phyloP scores from a whole-genome alignment of 2,113 vertebrate species.

The Channa maculata region DNA sequence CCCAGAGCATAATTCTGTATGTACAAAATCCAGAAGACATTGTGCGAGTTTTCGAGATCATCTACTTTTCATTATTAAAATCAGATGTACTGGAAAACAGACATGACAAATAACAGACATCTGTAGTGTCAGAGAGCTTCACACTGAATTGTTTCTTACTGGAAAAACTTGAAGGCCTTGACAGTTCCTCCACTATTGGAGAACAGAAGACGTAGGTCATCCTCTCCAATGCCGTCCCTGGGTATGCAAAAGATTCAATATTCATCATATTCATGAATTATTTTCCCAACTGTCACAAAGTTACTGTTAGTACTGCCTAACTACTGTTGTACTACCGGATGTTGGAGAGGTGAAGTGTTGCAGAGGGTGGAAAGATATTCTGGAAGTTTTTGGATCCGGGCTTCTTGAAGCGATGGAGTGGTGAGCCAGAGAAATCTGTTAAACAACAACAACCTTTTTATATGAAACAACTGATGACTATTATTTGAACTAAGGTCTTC shows the following conservation, averaged over 20 bases:
- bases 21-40: background rate
- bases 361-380: conserved; percentile 98
- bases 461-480: too few species aligned
- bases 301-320: background rate
- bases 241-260: conserved; percentile 30
- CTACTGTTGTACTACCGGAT: conserved; percentile 86
- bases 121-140: background rate
- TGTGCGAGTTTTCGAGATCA: too few species aligned
- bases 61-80: too few species aligned
- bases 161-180: conserved; percentile 99
- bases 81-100: too few species aligned
- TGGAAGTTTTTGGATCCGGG: conserved; percentile 99
- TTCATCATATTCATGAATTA: background rate
- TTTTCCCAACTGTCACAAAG: background rate
- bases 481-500: too few species aligned
- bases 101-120: background rate
- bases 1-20: background rate
- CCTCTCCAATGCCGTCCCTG: conserved; percentile 94
- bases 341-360: conserved; percentile 97
- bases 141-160: conserved; percentile 86
- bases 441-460: background rate
- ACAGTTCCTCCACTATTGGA: conserved; percentile 95
- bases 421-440: conserved; percentile 94
- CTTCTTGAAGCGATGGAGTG: conserved; percentile 98
- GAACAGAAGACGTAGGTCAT: conserved; percentile 95